Conservation (phyloP, 2,888 invertebrate species). For the Teleogryllus oceanicus region DNA sequence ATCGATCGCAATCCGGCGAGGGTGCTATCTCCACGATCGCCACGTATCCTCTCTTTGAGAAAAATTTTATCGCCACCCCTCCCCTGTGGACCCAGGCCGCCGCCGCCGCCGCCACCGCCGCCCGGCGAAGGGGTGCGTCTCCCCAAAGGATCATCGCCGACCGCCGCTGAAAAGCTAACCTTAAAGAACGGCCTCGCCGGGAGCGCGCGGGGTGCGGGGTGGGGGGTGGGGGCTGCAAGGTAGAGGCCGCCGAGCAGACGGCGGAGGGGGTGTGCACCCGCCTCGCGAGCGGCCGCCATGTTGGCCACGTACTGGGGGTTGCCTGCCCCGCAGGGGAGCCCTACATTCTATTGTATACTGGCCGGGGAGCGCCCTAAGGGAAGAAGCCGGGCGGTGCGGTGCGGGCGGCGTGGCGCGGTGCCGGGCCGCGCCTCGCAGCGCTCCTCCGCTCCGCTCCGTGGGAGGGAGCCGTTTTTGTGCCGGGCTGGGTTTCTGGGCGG, state of each 20-base stretch:
- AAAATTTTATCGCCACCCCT: slow-evolving; percentile 1
- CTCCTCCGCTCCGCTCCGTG: not conserved
- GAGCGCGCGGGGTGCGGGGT: not conserved
- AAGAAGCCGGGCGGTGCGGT: not conserved
- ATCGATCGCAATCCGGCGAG: not conserved
- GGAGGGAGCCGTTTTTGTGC: slow-evolving; percentile 6
- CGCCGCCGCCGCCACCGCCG: not conserved
- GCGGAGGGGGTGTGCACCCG: not conserved
- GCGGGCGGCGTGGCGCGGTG: too few species aligned
- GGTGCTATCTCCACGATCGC: not conserved
- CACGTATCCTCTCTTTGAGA: not conserved
- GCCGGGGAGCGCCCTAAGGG: not conserved
- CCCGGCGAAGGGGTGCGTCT: slow-evolving; percentile 12
- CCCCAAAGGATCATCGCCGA: slow-evolving; percentile 22
- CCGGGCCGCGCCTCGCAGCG: too few species aligned
- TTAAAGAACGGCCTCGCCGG: slow-evolving; percentile 12
- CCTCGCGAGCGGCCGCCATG: not conserved
- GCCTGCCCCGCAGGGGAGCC: slow-evolving; percentile 25
- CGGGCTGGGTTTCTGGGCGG: slow-evolving; percentile 12
- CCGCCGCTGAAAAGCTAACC: slow-evolving; percentile 12
- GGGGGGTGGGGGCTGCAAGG: not conserved
- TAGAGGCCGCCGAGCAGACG: not conserved
- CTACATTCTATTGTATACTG: slow-evolving; percentile 22
- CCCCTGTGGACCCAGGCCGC: not conserved
- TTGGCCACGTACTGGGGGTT: slow-evolving; percentile 1